A percentile compares a stretch with the other conserved stretches of the same genome.
Conservation (phyloP, 2,797 vertebrate species). For the Delichon dasypus region DNA sequence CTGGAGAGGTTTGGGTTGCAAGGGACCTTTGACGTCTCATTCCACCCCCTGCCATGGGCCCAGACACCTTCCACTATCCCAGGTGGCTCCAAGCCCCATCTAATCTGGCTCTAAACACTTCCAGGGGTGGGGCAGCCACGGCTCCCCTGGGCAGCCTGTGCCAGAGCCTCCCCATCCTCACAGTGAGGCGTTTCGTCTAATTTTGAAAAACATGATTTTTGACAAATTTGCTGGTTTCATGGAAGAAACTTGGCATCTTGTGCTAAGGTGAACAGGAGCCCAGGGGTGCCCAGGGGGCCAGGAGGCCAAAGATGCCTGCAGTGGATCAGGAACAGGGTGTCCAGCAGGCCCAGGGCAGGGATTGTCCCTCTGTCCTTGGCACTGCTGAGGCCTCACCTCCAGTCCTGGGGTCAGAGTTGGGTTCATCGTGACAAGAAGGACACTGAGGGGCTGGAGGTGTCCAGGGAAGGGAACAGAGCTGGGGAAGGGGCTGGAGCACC, state of each 20-base stretch:
- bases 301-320: background rate
- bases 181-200: accelerated
- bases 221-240: background rate
- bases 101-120: background rate
- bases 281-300: no score
- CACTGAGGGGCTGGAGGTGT: background rate
- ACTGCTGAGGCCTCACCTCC: background rate
- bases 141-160: background rate
- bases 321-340: background rate
- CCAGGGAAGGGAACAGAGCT: background rate
- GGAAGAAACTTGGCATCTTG: background rate
- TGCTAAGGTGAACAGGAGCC: background rate
- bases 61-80: accelerated
- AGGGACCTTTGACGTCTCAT: background rate
- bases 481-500: background rate
- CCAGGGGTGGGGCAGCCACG: background rate
- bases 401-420: accelerated
- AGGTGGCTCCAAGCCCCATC: background rate
- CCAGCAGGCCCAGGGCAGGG: background rate
- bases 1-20: background rate
- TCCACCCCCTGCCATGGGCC: background rate
- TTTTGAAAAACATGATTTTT: background rate
- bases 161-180: background rate
- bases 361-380: background rate
- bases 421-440: background rate